Evolutionary conservation across 2,113 vertebrate species (phyloP).

Genomic region (Dromas ardeola): DNA sequence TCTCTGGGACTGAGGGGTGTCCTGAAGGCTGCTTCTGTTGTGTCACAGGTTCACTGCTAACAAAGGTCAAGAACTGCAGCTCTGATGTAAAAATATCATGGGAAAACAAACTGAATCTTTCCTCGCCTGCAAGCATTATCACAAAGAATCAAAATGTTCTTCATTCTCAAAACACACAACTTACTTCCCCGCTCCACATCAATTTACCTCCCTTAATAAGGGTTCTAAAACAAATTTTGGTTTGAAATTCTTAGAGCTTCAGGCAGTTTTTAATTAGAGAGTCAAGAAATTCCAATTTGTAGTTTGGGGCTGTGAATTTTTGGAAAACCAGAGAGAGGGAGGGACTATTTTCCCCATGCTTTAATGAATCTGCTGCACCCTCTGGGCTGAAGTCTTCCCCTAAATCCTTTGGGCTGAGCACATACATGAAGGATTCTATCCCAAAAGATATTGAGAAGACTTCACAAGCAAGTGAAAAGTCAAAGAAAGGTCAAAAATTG

Average conservation of each 20-base stretch:
- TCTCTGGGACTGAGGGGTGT: background rate
- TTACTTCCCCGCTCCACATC: background rate
- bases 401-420: background rate
- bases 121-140: background rate
- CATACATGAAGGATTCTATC: background rate
- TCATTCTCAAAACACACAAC: background rate
- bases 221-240: background rate
- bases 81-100: background rate
- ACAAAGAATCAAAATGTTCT: background rate
- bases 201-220: slow-evolving; percentile 3
- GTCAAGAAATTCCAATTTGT: background rate
- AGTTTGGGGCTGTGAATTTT: background rate
- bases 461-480: slow-evolving; percentile 2
- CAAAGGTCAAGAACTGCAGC: background rate
- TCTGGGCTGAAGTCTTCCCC: background rate
- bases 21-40: background rate
- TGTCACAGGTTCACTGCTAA: background rate
- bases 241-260: background rate
- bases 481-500: background rate
- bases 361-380: background rate
- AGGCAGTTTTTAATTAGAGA: slow-evolving; percentile 34
- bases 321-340: background rate
- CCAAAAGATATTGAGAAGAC: background rate
- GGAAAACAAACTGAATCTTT: slow-evolving; percentile 2
- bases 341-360: background rate